Conservation (phyloP, 2,113 vertebrate species). For the Jaculus jaculus region DNA sequence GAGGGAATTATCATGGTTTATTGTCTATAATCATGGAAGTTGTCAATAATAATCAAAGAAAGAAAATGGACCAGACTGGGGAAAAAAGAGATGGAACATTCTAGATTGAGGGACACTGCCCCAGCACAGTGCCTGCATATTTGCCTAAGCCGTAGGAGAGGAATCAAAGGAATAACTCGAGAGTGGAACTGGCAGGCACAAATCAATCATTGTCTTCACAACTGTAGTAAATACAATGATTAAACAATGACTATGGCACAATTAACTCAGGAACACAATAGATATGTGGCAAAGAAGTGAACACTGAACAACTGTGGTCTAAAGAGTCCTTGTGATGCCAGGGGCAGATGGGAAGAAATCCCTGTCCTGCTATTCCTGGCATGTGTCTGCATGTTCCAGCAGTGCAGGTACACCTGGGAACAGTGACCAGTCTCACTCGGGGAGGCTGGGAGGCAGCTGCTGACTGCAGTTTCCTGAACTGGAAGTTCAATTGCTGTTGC, state of each 20-base stretch:
- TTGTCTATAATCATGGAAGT: too few species aligned
- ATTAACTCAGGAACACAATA: fast-evolving
- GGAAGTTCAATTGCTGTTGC: background rate
- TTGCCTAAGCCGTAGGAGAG: fast-evolving
- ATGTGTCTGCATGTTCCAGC: background rate
- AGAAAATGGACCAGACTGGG: too few species aligned
- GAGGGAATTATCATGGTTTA: too few species aligned
- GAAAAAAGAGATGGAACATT: too few species aligned
- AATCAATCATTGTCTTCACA: background rate
- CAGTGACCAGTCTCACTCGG: fast-evolving
- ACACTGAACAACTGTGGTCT: fast-evolving
- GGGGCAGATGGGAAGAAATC: fast-evolving
- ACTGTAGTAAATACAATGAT: fast-evolving
- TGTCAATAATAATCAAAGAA: too few species aligned
- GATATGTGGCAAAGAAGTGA: fast-evolving
- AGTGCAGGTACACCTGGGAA: fast-evolving
- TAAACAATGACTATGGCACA: fast-evolving
- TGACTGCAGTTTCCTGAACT: fast-evolving
- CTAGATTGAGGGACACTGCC: fast-evolving
- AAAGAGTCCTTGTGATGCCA: fast-evolving
- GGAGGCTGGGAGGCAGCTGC: fast-evolving
- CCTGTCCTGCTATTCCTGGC: fast-evolving
- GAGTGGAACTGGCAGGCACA: fast-evolving
- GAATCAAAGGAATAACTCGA: background rate
- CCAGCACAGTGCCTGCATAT: background rate